A percentile compares a stretch with the other conserved stretches of the same genome.
These are phyloP conservation scores for Linurgus olivaceus DNA, from an alignment of 2,797 vertebrate species.

Conservation along the genomic window DNA sequence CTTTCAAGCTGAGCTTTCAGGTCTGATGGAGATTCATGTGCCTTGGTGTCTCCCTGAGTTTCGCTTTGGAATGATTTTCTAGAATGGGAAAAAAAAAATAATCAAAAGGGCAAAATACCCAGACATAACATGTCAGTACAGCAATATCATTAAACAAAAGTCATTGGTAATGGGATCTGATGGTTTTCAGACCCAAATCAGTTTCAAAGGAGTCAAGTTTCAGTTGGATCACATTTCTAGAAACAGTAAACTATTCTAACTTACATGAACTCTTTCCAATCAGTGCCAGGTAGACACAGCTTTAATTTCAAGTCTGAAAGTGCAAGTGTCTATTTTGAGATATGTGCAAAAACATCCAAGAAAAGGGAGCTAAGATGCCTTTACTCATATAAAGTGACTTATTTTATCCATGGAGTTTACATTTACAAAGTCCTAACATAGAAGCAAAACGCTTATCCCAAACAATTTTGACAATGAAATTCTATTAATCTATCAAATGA, in stretches of 20 bases:
- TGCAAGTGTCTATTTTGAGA: background rate
- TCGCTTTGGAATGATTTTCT: constrained; percentile 52
- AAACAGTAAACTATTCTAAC: background rate
- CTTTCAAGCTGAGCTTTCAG: constrained; percentile 75
- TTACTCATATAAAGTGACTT: background rate
- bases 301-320: background rate
- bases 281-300: background rate
- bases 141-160: background rate
- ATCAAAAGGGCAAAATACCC: background rate
- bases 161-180: background rate
- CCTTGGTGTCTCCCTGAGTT: background rate
- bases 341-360: accelerated
- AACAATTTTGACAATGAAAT: background rate
- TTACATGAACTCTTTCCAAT: background rate
- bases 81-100: background rate
- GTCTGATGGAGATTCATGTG: background rate
- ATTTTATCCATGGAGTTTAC: accelerated
- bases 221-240: background rate
- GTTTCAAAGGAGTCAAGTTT: background rate
- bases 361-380: background rate
- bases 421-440: background rate
- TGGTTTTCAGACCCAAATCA: background rate
- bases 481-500: background rate
- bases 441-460: background rate
- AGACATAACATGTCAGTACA: background rate